Conservation (phyloP, 1,140 invertebrate genomes). For the Gonioctena quinquepunctata region DNA sequence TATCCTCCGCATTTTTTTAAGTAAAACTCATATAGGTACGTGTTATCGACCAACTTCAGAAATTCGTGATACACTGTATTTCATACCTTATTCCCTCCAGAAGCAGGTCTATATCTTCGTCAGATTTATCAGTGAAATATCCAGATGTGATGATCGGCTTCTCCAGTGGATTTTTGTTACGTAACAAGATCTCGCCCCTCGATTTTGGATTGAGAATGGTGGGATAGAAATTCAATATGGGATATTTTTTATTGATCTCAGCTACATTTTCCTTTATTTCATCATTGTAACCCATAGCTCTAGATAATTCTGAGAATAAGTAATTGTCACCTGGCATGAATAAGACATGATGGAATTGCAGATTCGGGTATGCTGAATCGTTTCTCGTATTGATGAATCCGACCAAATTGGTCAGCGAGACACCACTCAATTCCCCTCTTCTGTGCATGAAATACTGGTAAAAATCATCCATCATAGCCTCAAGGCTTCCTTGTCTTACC, state of each 20-base stretch:
- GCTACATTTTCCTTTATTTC: conserved; percentile 7
- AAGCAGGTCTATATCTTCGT: conserved; percentile 54
- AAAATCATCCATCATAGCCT: conserved; percentile 17
- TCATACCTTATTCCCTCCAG: conserved; percentile 57
- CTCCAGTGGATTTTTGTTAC: conserved; percentile 62
- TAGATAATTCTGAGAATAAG: conserved; percentile 14
- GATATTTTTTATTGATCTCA: conserved; percentile 16
- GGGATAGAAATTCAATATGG: conserved; percentile 54
- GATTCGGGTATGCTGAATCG: conserved; percentile 34
- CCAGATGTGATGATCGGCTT: conserved; percentile 74
- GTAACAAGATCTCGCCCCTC: conserved; percentile 62
- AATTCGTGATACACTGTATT: no score
- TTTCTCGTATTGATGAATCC: conserved; percentile 34
- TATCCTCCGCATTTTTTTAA: no score
- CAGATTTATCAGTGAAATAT: conserved; percentile 62
- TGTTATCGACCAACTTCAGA: no score
- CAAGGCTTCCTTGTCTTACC: background rate
- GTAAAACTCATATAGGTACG: no score
- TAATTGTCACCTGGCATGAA: conserved; percentile 13
- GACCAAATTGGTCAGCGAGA: conserved; percentile 27
- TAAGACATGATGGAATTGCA: conserved; percentile 57
- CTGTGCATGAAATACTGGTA: conserved; percentile 35
- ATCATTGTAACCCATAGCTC: conserved; percentile 11
- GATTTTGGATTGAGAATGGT: conserved; percentile 75
- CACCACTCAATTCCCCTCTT: conserved; percentile 30